Evolutionary conservation across 2,888 invertebrate species (phyloP).

Genomic region (Lomographa bimaculata): DNA sequence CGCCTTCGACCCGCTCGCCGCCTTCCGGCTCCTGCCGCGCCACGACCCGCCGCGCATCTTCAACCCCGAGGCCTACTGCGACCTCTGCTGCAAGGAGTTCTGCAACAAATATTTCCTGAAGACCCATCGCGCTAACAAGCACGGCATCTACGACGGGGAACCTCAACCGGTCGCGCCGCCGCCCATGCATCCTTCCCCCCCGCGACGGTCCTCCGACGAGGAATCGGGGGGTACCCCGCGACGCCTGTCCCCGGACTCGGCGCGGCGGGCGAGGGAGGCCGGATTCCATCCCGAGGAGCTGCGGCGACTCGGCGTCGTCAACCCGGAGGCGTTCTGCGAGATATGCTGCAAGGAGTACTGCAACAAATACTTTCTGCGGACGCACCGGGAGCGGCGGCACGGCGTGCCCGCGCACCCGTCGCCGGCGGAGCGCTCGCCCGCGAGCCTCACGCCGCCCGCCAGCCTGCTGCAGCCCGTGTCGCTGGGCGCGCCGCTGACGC

Average conservation of each 20-base stretch:
- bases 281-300: conserved; percentile 89
- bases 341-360: conserved; percentile 96
- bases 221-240: conserved; percentile 81
- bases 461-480: conserved; percentile 60
- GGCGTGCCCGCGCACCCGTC: conserved; percentile 85
- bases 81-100: conserved; percentile 98
- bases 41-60: conserved; percentile 91
- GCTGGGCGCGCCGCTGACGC: conserved; percentile 86
- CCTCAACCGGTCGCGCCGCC: conserved; percentile 64
- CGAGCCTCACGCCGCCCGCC: conserved; percentile 60
- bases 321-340: conserved; percentile 96
- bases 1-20: conserved; percentile 80
- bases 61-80: conserved; percentile 98
- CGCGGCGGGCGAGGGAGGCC: conserved; percentile 87
- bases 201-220: conserved; percentile 70
- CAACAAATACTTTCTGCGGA: conserved; percentile 95
- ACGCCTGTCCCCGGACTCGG: conserved; percentile 83
- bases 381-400: conserved; percentile 97
- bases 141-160: conserved; percentile 92
- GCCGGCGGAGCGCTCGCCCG: conserved; percentile 78
- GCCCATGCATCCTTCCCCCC: conserved; percentile 75
- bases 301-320: conserved; percentile 90
- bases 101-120: conserved; percentile 99
- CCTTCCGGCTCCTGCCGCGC: conserved; percentile 78
- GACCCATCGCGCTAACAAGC: conserved; percentile 98